phyloP scores from a whole-genome alignment of 2,113 vertebrate genomes.

The Chaenogobius annularis region DNA sequence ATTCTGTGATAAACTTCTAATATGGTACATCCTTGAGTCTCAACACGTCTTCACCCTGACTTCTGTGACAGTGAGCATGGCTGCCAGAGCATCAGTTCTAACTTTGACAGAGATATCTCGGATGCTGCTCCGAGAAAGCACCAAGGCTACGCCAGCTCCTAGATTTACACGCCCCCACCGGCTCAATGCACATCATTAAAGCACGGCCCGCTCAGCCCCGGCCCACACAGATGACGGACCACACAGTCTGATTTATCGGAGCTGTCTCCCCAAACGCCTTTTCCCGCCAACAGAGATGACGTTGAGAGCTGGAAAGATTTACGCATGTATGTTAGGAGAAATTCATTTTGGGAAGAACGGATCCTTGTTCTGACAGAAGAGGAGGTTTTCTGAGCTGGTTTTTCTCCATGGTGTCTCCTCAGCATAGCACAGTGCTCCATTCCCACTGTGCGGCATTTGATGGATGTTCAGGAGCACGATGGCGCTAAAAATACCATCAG shows the following conservation, averaged over 20 bases:
- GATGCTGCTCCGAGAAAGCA: constrained; percentile 40
- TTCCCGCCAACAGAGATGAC: constrained; percentile 65
- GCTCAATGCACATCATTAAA: constrained; percentile 77
- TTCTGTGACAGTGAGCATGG: constrained; percentile 6
- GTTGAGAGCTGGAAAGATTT: constrained; percentile 56
- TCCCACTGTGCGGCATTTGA: constrained; percentile 44
- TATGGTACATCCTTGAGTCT: neutral
- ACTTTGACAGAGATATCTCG: constrained; percentile 67
- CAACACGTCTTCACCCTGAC: neutral
- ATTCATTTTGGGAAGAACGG: constrained; percentile 68
- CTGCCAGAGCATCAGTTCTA: constrained; percentile 53
- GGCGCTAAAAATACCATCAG: constrained; percentile 46
- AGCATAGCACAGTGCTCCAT: neutral
- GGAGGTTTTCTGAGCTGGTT: constrained; percentile 27
- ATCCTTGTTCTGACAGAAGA: constrained; percentile 50
- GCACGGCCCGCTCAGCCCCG: constrained; percentile 64
- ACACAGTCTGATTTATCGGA: constrained; percentile 72
- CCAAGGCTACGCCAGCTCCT: constrained; percentile 60
- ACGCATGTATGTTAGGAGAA: constrained; percentile 63
- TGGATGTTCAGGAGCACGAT: constrained; percentile 52
- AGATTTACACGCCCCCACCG: constrained; percentile 72
- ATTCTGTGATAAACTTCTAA: neutral
- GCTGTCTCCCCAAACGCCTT: constrained; percentile 69
- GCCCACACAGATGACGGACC: constrained; percentile 67
- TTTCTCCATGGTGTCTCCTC: constrained; percentile 5